Evolutionary conservation across 2,113 vertebrate species (phyloP), one percentile per base, ranked within the genome.

Genomic region (Tapirus terrestris): DNA sequence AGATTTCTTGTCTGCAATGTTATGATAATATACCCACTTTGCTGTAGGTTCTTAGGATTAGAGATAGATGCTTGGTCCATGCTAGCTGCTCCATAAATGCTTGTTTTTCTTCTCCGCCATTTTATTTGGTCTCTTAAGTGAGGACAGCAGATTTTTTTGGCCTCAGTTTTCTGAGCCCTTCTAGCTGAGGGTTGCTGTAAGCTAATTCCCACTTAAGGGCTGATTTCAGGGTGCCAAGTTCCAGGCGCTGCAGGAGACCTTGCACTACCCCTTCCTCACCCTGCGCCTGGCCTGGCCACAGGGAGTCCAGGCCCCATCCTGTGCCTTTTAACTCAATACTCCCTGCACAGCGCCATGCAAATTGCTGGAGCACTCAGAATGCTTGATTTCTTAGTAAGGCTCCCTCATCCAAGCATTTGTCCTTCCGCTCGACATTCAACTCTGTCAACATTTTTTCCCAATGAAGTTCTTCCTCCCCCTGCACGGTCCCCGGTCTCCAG

Each of bases 401-500:
- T 29, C 56, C 96, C 61, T 48, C 79, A 82, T 90, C 84, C 96
- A 89, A 95, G 96, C 96, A 81, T 97, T 90, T 95, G 96, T 98
- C 97, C 97, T 98, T 98, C 97, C 94, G 83, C 92, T 98, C 58
- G 39, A 96, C 96, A 94, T 96, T 91, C 93, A 92, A 97, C 86
- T 75, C 96, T 87, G 96, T 98, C 97, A 95, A 98, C 98, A 98
- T 98, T 93, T 96, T 98, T 98, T 98, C 96, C 97, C 97, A 94
- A 90, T 98, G 96, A 98, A 98, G 97, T 97, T 96, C 97, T 97
- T 98, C 97, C 97, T 98, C 96, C 93, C 90, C 51, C 31, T 83
- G 94, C 84, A 61, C 17, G 21, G 92, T 95, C 94, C 96, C 92
- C 94, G 48, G 95, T 90, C 97, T 97, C 97, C 73, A 97, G 97